Conservation (phyloP, 2,797 vertebrate genomes). For the Hyperoplus lanceolatus region DNA sequence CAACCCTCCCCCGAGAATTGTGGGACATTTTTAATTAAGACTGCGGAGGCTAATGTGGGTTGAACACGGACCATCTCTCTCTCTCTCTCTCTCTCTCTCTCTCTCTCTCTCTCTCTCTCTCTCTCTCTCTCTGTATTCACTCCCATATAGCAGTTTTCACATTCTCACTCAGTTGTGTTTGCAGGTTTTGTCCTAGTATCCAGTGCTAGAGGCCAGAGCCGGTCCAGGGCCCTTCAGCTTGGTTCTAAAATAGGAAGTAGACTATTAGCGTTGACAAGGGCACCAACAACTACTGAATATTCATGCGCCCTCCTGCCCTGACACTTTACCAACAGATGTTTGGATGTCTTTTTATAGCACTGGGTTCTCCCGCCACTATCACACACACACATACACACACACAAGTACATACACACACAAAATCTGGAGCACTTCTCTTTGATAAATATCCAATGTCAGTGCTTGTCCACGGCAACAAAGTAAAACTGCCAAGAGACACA, state of each 20-base stretch:
- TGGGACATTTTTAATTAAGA: constrained; percentile 73
- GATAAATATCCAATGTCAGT: constrained; percentile 68
- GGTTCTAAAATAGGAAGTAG: constrained; percentile 66
- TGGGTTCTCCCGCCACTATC: constrained; percentile 54
- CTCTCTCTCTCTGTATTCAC: constrained; percentile 13
- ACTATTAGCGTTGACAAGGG: constrained; percentile 47
- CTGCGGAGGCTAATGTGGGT: constrained; percentile 68
- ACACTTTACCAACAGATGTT: constrained; percentile 64
- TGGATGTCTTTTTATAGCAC: constrained; percentile 77
- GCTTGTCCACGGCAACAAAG: constrained; percentile 56
- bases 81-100: constrained; percentile 10
- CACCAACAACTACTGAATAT: constrained; percentile 55
- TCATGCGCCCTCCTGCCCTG: constrained; percentile 42
- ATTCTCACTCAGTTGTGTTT: constrained; percentile 22
- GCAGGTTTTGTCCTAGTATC: constrained; percentile 25
- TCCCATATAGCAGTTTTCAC: constrained; percentile 31
- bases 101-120: constrained; percentile 15
- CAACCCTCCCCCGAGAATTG: constrained; percentile 40
- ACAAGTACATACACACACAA: constrained; percentile 21
- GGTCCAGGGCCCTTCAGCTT: constrained; percentile 34
- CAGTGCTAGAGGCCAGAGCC: not conserved
- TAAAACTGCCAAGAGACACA: constrained; percentile 46
- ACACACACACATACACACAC: constrained; percentile 27
- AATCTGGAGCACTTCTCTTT: constrained; percentile 67
- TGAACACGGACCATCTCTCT: constrained; percentile 64